Evolutionary conservation across 2,113 vertebrate species (phyloP).

Genomic region (Stigmatopora argus): DNA sequence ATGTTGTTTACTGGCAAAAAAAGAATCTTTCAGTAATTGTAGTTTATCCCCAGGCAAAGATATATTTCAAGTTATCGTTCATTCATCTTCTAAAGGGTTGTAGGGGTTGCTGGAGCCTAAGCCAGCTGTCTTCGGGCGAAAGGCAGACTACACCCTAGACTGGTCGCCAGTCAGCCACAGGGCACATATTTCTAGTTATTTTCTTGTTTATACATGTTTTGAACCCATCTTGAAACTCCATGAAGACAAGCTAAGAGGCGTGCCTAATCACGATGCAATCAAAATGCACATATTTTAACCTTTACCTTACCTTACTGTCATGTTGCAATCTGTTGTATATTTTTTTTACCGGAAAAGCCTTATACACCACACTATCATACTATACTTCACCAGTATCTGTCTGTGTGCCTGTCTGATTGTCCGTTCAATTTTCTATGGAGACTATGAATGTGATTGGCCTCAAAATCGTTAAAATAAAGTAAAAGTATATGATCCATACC

Average conservation of each 20-base stretch:
- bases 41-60: background rate
- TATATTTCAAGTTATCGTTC: background rate
- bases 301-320: background rate
- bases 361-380: background rate
- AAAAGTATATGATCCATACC: no score
- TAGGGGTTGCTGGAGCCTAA: no score
- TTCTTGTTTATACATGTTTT: background rate
- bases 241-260: background rate
- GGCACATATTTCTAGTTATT: background rate
- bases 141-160: no score
- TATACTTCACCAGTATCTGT: no score
- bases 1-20: background rate
- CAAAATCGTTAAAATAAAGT: no score
- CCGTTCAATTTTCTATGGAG: no score
- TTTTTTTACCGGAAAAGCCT: background rate
- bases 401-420: no score
- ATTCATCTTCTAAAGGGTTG: no score
- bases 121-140: no score
- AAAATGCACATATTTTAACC: background rate
- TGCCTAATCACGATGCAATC: background rate
- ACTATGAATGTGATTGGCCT: no score
- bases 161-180: no score
- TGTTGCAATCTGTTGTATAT: no score
- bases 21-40: background rate
- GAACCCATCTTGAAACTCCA: background rate